These are phyloP conservation scores for Champsocephalus gunnari DNA, from an alignment of 2,797 vertebrate genomes.

Conservation along the genomic window DNA sequence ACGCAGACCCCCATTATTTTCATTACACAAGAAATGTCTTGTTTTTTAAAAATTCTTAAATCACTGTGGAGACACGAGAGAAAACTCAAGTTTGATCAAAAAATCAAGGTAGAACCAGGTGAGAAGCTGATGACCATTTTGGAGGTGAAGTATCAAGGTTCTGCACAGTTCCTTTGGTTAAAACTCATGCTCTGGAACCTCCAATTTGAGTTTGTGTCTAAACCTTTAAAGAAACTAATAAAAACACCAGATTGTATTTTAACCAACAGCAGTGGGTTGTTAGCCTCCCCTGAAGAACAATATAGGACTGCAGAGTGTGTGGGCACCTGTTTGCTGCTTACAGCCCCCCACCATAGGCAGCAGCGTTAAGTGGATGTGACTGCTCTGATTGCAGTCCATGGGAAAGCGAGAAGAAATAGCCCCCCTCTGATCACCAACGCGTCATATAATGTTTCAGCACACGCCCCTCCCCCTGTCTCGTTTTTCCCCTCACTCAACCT, in stretches of 20 bases:
- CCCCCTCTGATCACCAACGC: conserved; percentile 84
- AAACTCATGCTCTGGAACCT: background rate
- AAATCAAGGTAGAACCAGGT: too few relatives aligned
- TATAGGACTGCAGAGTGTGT: conserved; percentile 14
- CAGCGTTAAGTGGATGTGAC: conserved; percentile 69
- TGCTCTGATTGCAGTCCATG: conserved; percentile 73
- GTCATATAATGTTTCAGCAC: conserved; percentile 89
- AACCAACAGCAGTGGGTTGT: conserved; percentile 1
- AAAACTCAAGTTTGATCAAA: too few relatives aligned
- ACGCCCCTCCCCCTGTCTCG: conserved; percentile 92
- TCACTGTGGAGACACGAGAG: too few relatives aligned
- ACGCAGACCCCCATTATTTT: too few relatives aligned
- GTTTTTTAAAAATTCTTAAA: too few relatives aligned
- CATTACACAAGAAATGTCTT: too few relatives aligned
- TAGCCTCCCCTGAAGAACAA: conserved; percentile 26
- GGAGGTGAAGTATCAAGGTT: too few relatives aligned
- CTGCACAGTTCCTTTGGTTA: background rate
- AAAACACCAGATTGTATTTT: background rate
- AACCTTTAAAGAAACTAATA: conserved; percentile 1
- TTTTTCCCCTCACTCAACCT: conserved; percentile 84
- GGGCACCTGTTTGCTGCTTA: conserved; percentile 76
- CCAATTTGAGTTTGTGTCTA: background rate
- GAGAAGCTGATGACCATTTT: too few relatives aligned
- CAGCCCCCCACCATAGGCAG: conserved; percentile 44
- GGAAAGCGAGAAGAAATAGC: conserved; percentile 84